Base-by-base conservation (phyloP, 2,797 vertebrate species). In the Pelobates cultripes region DNA sequence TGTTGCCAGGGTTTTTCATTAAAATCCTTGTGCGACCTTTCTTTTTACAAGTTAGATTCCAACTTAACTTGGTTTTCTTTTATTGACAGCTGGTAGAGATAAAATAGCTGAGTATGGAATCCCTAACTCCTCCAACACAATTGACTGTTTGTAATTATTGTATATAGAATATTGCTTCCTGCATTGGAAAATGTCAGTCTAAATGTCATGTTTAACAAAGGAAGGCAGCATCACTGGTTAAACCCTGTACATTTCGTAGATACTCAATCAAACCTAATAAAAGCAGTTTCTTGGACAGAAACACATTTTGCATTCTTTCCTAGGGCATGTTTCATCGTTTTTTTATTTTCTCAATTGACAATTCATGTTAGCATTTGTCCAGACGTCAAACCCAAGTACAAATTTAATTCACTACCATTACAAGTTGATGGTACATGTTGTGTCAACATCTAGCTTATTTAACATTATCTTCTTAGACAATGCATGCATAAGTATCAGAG, bases 341-440 rank as follows among this genome's bases (percentile, higher is more conserved):
- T 66, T 72, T 66, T 70, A 61, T 47, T 82, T 45, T 55, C 40
- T 53, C 41, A 72, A 69, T 71, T 77, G 71, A 82, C 80, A 77
- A 72, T 72, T 82, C 80, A 77, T 82, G 74, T 72, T 66, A 73
- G 75, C 64, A 66, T 69, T 77, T 82, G 80, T 77, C 69, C 14
- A 82, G 67, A 72, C 28, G 40, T 70, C 74, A 82, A 82, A 66
- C 72, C 61, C 44, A 61, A 55, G 60, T 63, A 61, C 68, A 71
- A 70, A 53, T 82, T 44, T 71, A 77, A 81, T 76, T 44, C 73
- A 3, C 28, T 41, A 12, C 47, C 75, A 68, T 53, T 28, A 60
- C 61, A 76, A 64, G 60, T 70, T 76, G 43, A 47, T 81, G 51
- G 44, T 41, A 60, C 45, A 60, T 80, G 72, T 66, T 73, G 73